These are phyloP conservation scores for Strigamia maritima DNA, from an alignment of 2,888 invertebrate species.

Conservation along the genomic window DNA sequence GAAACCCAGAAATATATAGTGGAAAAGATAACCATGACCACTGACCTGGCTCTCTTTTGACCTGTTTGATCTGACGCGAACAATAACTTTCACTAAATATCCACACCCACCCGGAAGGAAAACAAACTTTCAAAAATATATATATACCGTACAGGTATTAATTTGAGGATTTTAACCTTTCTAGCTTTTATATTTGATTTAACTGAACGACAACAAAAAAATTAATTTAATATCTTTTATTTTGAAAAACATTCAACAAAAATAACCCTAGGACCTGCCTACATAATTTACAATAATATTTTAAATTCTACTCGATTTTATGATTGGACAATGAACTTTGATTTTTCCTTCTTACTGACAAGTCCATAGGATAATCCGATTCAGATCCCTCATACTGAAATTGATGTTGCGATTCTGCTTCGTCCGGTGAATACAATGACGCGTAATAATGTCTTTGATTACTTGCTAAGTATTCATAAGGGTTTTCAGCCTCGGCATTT, in stretches of 20 bases:
- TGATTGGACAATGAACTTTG: neutral
- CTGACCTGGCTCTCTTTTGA: slow-evolving; percentile 11
- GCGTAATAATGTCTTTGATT: neutral
- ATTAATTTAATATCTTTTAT: neutral
- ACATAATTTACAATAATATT: neutral
- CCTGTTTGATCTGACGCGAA: slow-evolving; percentile 17
- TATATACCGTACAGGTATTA: neutral
- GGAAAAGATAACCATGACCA: neutral
- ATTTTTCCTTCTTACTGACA: neutral
- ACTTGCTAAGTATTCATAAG: neutral
- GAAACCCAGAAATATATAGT: neutral
- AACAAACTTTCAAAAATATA: neutral
- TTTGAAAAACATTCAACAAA: neutral
- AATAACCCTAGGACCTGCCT: neutral
- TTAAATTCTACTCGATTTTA: neutral
- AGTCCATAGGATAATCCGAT: neutral
- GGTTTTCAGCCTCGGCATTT: neutral
- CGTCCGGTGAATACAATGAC: neutral
- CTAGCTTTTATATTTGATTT: neutral
- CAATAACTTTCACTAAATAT: slow-evolving; percentile 12
- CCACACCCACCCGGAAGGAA: neutral
- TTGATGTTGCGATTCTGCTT: neutral
- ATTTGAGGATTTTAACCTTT: neutral
- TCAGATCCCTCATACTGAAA: neutral
- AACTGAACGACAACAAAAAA: neutral